Base-by-base conservation (phyloP, 2,797 vertebrate species). In the Taeniopygia guttata region DNA sequence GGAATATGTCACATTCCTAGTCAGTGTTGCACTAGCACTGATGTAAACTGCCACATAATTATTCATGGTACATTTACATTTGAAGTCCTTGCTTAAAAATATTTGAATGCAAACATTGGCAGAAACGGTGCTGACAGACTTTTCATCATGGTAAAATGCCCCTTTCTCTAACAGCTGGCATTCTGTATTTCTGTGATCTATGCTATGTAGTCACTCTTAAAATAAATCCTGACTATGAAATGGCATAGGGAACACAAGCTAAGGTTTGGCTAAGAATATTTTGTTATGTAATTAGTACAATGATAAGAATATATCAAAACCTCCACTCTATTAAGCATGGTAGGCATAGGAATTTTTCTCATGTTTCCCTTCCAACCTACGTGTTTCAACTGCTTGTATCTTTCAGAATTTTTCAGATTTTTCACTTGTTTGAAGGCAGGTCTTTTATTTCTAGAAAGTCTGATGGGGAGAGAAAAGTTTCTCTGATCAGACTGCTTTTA, bases 221-320 rank as follows among this genome's bases (percentile, higher is more conserved):
- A 87, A 80, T 63, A 26, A 95, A 90, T 81, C 51, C 84, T 77
- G 51, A 67, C 66, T 91, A 59, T 42, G n/a, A 81, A 81, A 72
- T 36, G 64, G 52, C 89, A 70, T 30, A 64, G 49, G 32, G 56
- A 87, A 85, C 60, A 54, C 79, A 82, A 87, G 80, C 77, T 64
- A 86, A 86, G 20, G n/a, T 63, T 82, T 90, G 75, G 56, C 68
- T 89, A 87, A 94, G 91, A 94, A 83, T 92, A 93, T 87, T 87
- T 62, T 91, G 81, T 95, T 92, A 92, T 9, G 5, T 77, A 96
- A 94, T 91, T 89, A 87, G 79, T 54, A 68, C 56, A 80, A 74
- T 16, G 19, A 46, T 81, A 81, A 78, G 81, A 93, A 89, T 84
- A 79, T 80, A 91, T 68, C 45, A 87, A 91, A 90, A 63, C 42